These are phyloP conservation scores for Leucophenga maculata DNA, from an alignment of 2,888 invertebrate genomes.

Conservation along the genomic window DNA sequence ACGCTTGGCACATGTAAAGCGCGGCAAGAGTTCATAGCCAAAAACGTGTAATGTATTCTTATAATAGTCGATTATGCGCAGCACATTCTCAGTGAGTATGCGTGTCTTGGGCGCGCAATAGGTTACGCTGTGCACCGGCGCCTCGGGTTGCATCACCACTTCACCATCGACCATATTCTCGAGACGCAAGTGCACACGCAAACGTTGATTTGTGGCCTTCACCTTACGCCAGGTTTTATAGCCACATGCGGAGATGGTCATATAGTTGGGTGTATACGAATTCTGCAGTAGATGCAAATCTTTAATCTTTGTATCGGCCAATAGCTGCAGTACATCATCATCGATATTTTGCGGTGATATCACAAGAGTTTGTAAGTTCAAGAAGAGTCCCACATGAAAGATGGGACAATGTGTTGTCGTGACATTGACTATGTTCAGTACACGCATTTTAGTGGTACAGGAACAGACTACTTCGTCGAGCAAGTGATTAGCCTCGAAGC, in stretches of 20 bases:
- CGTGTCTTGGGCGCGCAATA: conserved; percentile 78
- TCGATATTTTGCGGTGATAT: conserved; percentile 84
- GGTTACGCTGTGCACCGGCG: conserved; percentile 79
- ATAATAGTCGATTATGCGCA: conserved; percentile 78
- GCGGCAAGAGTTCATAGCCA: conserved; percentile 80
- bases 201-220: conserved; percentile 75
- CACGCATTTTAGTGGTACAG: conserved; percentile 77
- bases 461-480: conserved; percentile 81
- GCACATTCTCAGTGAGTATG: conserved; percentile 73
- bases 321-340: conserved; percentile 79
- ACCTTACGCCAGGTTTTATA: conserved; percentile 73
- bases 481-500: conserved; percentile 79
- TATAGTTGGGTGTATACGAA: conserved; percentile 77
- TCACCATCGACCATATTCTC: conserved; percentile 76
- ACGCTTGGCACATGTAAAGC: conserved; percentile 78
- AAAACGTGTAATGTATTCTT: conserved; percentile 77
- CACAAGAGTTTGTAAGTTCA: conserved; percentile 79
- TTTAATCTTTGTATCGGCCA: conserved; percentile 77
- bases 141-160: conserved; percentile 79
- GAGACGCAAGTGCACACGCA: conserved; percentile 81
- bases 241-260: conserved; percentile 74
- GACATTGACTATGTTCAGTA: conserved; percentile 81
- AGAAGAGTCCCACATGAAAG: conserved; percentile 82
- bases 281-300: conserved; percentile 85
- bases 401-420: conserved; percentile 81